Conservation (phyloP, 2,888 invertebrate genomes). For the Uropetala carovei region DNA sequence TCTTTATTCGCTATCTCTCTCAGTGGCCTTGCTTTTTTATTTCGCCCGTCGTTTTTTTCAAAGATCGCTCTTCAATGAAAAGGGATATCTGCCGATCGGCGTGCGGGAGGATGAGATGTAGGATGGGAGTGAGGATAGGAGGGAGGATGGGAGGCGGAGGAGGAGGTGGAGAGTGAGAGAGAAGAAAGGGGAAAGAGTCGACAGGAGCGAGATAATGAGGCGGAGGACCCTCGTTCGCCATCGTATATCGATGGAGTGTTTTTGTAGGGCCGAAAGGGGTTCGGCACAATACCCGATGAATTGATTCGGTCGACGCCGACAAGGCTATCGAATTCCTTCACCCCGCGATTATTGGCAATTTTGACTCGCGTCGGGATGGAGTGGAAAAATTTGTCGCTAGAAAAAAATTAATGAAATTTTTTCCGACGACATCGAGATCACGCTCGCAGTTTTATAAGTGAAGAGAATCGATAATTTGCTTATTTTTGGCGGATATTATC, state of each 20-base stretch:
- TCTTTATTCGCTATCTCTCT: neutral
- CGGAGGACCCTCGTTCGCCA: neutral
- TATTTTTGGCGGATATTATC: no score
- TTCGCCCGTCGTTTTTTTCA: neutral
- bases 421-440: neutral
- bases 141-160: neutral
- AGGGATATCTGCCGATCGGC: neutral
- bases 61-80: constrained; percentile 52
- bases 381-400: neutral
- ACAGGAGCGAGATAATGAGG: neutral
- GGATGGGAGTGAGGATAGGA: neutral
- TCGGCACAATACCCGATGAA: constrained; percentile 23
- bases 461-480: no score
- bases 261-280: constrained; percentile 8
- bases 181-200: neutral
- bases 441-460: no score
- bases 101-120: neutral
- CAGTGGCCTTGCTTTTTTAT: constrained; percentile 16
- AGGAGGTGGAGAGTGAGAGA: neutral
- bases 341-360: neutral
- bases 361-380: neutral
- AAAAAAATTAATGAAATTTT: neutral
- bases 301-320: neutral
- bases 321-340: neutral
- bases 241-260: constrained; percentile 16